Evolutionary conservation across 2,113 vertebrate species (phyloP).

Genomic region (Corydoras sp.): DNA sequence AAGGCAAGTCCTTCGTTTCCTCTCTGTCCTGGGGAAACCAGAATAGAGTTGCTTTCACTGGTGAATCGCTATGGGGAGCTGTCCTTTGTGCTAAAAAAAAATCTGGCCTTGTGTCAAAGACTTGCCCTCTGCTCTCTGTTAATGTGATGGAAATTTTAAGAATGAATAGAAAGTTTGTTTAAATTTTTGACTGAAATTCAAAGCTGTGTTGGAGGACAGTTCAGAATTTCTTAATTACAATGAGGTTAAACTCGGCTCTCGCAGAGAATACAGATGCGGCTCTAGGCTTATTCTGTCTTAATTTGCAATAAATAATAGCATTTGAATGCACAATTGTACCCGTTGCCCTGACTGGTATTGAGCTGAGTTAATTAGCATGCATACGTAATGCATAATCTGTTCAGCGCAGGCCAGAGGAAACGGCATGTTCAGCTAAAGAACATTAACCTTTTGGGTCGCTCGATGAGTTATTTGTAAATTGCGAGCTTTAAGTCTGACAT

Average conservation of each 20-base stretch:
- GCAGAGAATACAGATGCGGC: constrained; percentile 17
- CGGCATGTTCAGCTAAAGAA: constrained; percentile 30
- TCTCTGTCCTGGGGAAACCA: not conserved
- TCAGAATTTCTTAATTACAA: constrained; percentile 17
- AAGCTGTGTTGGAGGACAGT: not conserved
- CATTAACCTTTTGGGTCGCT: constrained; percentile 39
- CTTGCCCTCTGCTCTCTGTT: constrained; percentile 37
- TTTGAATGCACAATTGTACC: constrained; percentile 13
- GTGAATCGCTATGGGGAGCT: not conserved
- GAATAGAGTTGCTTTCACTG: not conserved
- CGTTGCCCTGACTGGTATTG: constrained; percentile 6
- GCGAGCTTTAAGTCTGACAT: constrained; percentile 29
- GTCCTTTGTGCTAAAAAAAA: not conserved
- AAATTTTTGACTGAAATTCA: constrained; percentile 17
- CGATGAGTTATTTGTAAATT: constrained; percentile 36
- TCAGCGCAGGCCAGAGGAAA: constrained; percentile 8
- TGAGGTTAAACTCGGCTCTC: constrained; percentile 14
- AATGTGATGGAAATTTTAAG: constrained; percentile 9
- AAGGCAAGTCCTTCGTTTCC: not conserved
- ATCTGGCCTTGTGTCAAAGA: constrained; percentile 45
- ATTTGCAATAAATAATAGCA: constrained; percentile 28
- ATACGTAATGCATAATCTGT: constrained; percentile 33
- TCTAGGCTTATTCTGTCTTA: constrained; percentile 20
- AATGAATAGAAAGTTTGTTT: constrained; percentile 13
- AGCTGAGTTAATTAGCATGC: constrained; percentile 38